Evolutionary conservation across 2,113 vertebrate species (phyloP).

Genomic region (Brevimyrus niger): DNA sequence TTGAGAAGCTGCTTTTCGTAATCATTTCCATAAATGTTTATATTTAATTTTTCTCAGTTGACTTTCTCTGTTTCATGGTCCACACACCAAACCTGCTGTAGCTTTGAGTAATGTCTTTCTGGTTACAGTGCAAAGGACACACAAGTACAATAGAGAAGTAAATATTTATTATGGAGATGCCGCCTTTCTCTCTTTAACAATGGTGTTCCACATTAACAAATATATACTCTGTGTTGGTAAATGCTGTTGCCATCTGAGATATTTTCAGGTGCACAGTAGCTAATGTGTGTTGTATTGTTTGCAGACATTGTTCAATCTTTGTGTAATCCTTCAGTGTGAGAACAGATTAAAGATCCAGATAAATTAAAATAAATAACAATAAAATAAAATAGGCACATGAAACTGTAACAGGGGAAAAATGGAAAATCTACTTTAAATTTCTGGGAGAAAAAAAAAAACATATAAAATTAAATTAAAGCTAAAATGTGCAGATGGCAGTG

Average conservation of each 20-base stretch:
- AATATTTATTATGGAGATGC: conserved; percentile 45
- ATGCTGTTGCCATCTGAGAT: conserved; percentile 6
- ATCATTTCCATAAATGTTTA: not conserved
- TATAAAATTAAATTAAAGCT: not conserved
- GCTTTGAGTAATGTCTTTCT: conserved; percentile 38
- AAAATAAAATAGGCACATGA: not conserved
- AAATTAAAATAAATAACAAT: not conserved
- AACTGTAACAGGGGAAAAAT: not conserved
- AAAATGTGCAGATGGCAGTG: not conserved
- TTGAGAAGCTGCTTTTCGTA: not conserved
- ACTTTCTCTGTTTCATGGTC: not conserved
- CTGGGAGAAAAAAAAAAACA: not conserved
- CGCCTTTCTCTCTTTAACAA: conserved; percentile 51
- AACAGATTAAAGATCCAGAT: not conserved
- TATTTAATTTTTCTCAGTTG: not conserved
- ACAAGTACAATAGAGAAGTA: conserved; percentile 43
- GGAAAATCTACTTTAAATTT: not conserved
- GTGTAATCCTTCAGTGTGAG: not conserved
- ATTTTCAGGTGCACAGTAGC: not conserved
- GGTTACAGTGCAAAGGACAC: conserved; percentile 38
- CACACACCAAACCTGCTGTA: conserved; percentile 4
- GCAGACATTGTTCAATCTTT: not conserved
- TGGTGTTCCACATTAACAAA: conserved; percentile 49
- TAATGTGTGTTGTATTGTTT: not conserved
- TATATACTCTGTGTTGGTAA: conserved; percentile 41